Evolutionary conservation across 2,113 vertebrate genomes (phyloP), one percentile per base, ranked within the genome.

Genomic region (Scalopus aquaticus): DNA sequence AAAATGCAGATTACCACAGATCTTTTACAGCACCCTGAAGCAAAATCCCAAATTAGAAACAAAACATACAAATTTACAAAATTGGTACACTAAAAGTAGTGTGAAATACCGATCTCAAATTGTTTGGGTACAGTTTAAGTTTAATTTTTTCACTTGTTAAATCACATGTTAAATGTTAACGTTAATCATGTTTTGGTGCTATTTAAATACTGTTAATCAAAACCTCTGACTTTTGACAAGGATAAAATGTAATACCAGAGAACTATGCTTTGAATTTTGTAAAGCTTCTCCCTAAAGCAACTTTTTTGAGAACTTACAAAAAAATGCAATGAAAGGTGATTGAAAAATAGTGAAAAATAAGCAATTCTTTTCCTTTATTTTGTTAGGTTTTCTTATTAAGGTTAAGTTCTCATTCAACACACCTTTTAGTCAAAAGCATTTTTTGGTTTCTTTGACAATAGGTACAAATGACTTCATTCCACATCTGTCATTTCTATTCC

Each of bases 401-500:
- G 44, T 87, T 81, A 93, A 17, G 32, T 65, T 81, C 39, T 96
- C 44, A 95, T 44, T 44, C 58, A 67, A 92, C 15, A 93, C 22
- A 30, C 16, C 9, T 81, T 37, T 74, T 69, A 77, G 65, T 84
- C 39, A 77, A 94, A 96, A 80, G 46, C 56, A 73, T 35, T 51
- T 94, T 92, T 93, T 81, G 39, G 9, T 60, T 79, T 93, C 49
- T 86, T 90, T 92, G 74, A 35, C 58, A 81, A 54, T n/a, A n/a
- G 10, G n/a, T 86, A 70, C 49, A 51, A 65, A 82, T 44, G 60
- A 72, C 17, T 82, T 98, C 78, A 98, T 78, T 97, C 74, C 54
- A 98, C 51, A n/a, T 97, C 94, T 91, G 56, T 97, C 24, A 97
- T 80, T 95, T 96, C 95, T 79, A 96, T 82, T 46, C 94, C 79